Evolutionary conservation across 53 echinoderm and acorn worm species (phyloP).

Genomic region (Astropecten irregularis): DNA sequence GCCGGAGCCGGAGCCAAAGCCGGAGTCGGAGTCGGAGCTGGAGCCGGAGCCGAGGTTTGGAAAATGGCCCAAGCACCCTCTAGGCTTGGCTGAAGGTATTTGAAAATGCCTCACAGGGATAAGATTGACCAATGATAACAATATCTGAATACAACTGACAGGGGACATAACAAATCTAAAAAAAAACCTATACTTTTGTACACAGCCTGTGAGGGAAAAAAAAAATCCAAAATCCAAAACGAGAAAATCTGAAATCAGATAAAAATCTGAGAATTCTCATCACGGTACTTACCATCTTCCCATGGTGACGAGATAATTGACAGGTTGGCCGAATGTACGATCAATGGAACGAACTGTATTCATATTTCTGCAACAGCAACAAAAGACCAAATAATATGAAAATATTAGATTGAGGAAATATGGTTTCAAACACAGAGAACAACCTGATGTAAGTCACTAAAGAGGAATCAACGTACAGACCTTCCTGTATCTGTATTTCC

Average conservation of each 20-base stretch:
- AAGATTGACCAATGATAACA: not conserved
- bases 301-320: slow-evolving; percentile 86
- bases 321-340: slow-evolving; percentile 78
- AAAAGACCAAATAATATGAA: not conserved
- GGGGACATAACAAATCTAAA: no score
- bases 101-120: not conserved
- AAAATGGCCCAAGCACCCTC: not conserved
- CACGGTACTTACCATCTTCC: slow-evolving; percentile 86
- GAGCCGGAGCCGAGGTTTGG: no score
- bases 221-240: no score
- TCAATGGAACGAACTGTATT: slow-evolving; percentile 94
- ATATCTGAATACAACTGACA: not conserved
- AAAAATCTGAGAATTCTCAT: not conserved
- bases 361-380: slow-evolving; percentile 74
- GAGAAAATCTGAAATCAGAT: no score
- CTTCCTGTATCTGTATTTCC: no score
- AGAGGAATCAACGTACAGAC: no score
- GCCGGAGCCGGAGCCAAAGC: no score
- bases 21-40: no score
- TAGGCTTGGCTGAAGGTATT: not conserved
- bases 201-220: no score
- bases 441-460: no score
- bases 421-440: no score
- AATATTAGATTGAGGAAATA: not conserved
- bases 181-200: no score